Evolutionary conservation across 1,140 invertebrate species (phyloP).

Genomic region (Babylonia areolata): DNA sequence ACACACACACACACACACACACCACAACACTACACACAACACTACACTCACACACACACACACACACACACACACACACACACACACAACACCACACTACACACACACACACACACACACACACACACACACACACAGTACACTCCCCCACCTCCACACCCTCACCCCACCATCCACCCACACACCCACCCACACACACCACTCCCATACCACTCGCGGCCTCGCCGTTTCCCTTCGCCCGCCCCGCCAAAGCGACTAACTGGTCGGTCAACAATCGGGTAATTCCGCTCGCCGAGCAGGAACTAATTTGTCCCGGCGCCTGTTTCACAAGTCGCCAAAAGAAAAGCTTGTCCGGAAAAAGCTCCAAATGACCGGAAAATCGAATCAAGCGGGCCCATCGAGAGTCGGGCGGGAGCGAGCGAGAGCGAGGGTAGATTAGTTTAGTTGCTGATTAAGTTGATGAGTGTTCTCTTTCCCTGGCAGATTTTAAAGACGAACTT

Average conservation of each 20-base stretch:
- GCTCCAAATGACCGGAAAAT: constrained; percentile 30
- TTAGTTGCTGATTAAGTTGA: constrained; percentile 43
- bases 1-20: not conserved
- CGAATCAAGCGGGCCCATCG: constrained; percentile 27
- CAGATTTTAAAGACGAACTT: constrained; percentile 42
- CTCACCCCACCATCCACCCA: not conserved
- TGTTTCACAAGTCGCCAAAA: constrained; percentile 33
- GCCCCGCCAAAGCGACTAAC: not conserved
- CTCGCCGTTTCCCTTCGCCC: not conserved
- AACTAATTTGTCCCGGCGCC: constrained; percentile 35
- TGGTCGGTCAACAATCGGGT: constrained; percentile 5
- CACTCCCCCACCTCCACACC: not conserved
- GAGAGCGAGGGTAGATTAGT: constrained; percentile 30
- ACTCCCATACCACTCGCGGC: not conserved
- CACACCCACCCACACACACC: not conserved
- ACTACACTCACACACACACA: not conserved
- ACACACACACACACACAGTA: not conserved
- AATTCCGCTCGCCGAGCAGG: constrained; percentile 12
- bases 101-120: not conserved
- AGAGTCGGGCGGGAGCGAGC: not conserved
- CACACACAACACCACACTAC: not conserved
- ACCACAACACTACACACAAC: too few species aligned
- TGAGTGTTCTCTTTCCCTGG: constrained; percentile 27
- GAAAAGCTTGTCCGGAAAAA: constrained; percentile 31
- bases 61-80: not conserved